Evolutionary conservation across 2,797 vertebrate species (phyloP), one percentile per base, ranked within the genome.

Genomic region (Picus viridis): DNA sequence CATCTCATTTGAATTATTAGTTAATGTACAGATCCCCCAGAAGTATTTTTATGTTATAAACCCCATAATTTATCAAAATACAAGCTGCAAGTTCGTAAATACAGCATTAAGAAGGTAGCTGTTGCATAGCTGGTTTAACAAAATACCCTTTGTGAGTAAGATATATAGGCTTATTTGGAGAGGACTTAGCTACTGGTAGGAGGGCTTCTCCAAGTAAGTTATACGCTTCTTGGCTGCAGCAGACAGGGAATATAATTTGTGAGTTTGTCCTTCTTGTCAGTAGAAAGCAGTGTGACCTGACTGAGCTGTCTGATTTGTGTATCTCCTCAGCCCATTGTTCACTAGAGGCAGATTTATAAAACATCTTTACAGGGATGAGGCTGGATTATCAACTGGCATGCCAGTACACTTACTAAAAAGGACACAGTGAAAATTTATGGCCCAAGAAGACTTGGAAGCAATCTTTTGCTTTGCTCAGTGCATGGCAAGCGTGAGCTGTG

Each of bases 41-140:
- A 92, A 81, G 62, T 88, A 83, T 51, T 85, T 29, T 34, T 79
- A 23, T 67, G 47, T 80, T 89, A 88, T 91, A 73, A 94, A 92
- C 15, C 77, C 84, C 45, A 81, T 95, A 95, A 95, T 95, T 96
- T 96, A 96, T 93, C 76, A 74, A 89, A 95, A 68, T 95, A 94
- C 81, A 95, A 93, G 85, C 91, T 89, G 90, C 77, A 94, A 68
- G 85, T 94, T 95, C 2, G 26, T 94, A 94, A 88, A 95, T 81
- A 96, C 83, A 96, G 81, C 88, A 56, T 93, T 90, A 88, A 72
- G 58, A 94, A 90, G 68, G 88, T 91, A 88, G 88, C 69, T 93
- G 43, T 86, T 95, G 95, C 94, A 93, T 92, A 97, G 96, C 92
- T 94, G 39, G 27, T 83, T 94, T 95, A 88, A 88, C 76, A 87